phyloP scores from a whole-genome alignment of 2,113 vertebrate genomes.

The Ctenodactylus gundi region DNA sequence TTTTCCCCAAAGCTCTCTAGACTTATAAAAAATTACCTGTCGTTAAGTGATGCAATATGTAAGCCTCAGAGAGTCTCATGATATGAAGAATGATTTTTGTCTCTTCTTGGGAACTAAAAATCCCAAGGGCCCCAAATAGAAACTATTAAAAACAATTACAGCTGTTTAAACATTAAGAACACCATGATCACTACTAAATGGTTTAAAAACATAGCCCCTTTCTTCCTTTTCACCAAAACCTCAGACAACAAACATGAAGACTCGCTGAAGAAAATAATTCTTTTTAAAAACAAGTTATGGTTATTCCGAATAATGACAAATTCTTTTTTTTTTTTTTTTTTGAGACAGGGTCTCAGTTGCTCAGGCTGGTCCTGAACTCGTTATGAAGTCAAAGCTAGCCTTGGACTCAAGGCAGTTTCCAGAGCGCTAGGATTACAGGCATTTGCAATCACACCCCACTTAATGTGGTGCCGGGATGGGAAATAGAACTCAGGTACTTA shows the following conservation, averaged over 20 bases:
- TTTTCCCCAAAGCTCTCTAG: constrained; percentile 31
- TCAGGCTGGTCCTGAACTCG: too few relatives aligned
- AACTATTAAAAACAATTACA: constrained; percentile 58
- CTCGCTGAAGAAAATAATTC: background rate
- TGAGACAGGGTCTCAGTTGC: too few relatives aligned
- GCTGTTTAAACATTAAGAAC: constrained; percentile 37
- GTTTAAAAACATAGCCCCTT: background rate
- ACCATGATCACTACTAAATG: background rate
- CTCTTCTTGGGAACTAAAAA: constrained; percentile 44
- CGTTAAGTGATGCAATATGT: constrained; percentile 60
- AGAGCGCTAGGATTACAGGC: too few relatives aligned
- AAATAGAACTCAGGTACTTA: too few relatives aligned
- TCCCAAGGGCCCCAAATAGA: constrained; percentile 53
- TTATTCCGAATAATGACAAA: background rate
- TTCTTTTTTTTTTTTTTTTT: constrained; percentile 39
- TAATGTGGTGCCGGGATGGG: too few relatives aligned
- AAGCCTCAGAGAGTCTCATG: constrained; percentile 29
- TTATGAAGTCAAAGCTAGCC: too few relatives aligned
- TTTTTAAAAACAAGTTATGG: background rate
- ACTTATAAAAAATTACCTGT: background rate
- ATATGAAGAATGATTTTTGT: background rate
- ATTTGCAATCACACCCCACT: too few relatives aligned
- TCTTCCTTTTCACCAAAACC: constrained; percentile 21
- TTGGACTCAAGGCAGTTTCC: too few relatives aligned
- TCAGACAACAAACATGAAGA: constrained; percentile 41